Evolutionary conservation across 2,888 invertebrate genomes (phyloP), one percentile per base, ranked within the genome.

Genomic region (Esperia sulphurella): DNA sequence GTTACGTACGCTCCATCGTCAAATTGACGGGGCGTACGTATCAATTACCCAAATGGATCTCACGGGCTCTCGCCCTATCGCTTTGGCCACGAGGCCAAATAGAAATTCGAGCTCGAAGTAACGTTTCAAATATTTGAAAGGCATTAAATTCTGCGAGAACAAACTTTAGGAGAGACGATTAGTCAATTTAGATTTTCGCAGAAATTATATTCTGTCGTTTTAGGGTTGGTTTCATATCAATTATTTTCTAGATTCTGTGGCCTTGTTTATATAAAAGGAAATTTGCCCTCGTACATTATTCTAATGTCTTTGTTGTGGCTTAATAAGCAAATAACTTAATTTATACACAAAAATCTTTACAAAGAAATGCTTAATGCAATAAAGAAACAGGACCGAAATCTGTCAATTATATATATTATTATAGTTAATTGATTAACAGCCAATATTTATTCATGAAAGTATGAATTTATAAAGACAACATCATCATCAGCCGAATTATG

Each of bases 1-100:
- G 41, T 29, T 13, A 53, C 62, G 67, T 57, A 53, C 62, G 67
- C 56, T 53, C 53, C 55, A 52, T 58, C 53, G 58, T 57, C 55
- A 63, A 73, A 78, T 68, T 61, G 73, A 65, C 67, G 64, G 71
- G 75, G 73, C 72, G 77, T 76, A 66, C 68, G 74, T 78, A 77
- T 79, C 80, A 81, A 80, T 81, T 81, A 79, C 70, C 59, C 61
- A 71, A 75, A 79, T 74, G 71, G 71, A 71, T 72, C 76, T 71
- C 72, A 61, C 61, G 71, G 67, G 71, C 55, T 51, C 55, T 49
- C 49, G 47, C 42, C 54, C 38, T 41, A 28, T 13, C 33, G 40
- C 45, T 38, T 39, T 14, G 51, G 55, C 35, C 35, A 35, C 35
- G 35, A 35, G 35, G 35, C 46, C 52, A 41, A 57, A 52, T 55